Evolutionary conservation across 2,888 invertebrate species (phyloP).

Genomic region (Amblyjoppa proteus): DNA sequence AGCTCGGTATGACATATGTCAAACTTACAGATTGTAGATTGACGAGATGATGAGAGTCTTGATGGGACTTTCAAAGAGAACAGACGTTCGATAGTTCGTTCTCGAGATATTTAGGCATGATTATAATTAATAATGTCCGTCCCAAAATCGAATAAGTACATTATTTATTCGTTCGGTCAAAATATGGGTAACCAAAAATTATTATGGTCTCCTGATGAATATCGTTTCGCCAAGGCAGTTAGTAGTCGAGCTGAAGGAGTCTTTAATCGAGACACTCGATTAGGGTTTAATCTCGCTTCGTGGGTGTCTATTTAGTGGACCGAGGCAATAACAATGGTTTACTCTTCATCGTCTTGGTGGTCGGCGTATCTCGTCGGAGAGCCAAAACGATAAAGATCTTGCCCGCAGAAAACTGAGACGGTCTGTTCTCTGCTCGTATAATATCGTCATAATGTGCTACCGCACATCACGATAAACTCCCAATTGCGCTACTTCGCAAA

Average conservation of each 20-base stretch:
- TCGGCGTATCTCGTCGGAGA: not conserved
- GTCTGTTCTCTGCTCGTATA: slow-evolving; percentile 19
- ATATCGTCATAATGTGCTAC: not conserved
- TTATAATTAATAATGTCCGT: too few species aligned
- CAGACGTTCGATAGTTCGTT: too few species aligned
- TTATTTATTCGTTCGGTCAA: not conserved
- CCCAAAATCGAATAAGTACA: too few species aligned
- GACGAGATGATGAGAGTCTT: too few species aligned
- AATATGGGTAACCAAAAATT: too few species aligned
- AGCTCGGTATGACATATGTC: too few species aligned
- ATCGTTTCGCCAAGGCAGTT: too few species aligned
- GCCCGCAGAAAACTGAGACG: slow-evolving; percentile 26
- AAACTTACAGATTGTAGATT: too few species aligned
- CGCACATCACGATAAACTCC: not conserved
- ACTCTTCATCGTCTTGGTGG: not conserved
- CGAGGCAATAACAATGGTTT: slow-evolving; percentile 10
- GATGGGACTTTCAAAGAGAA: too few species aligned
- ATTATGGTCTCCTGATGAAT: too few species aligned
- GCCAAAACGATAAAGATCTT: slow-evolving; percentile 4
- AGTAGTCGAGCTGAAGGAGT: not conserved
- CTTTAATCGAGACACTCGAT: not conserved
- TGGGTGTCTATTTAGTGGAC: slow-evolving; percentile 13
- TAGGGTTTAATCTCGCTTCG: slow-evolving; percentile 17
- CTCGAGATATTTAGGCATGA: too few species aligned
- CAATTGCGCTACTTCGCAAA: slow-evolving; percentile 2